Conservation (phyloP, 2,797 vertebrate species). For the Serranus cabrilla region DNA sequence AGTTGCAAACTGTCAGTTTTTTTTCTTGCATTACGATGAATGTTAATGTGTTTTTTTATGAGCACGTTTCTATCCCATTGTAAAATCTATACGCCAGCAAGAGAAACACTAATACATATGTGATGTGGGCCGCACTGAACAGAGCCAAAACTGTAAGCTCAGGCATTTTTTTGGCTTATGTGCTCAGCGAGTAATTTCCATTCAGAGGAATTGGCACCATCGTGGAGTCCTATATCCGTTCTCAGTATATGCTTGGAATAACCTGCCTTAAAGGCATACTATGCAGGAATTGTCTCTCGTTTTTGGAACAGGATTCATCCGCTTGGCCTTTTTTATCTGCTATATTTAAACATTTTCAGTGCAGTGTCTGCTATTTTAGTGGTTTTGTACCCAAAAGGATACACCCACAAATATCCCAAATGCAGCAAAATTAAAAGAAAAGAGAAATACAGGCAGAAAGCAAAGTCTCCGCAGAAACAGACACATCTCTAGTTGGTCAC, state of each 20-base stretch:
- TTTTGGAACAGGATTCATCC: too few relatives aligned
- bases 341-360: too few relatives aligned
- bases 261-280: not conserved
- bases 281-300: too few relatives aligned
- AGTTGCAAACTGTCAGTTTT: not conserved
- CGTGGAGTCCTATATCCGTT: not conserved
- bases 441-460: too few relatives aligned
- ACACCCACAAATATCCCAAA: too few relatives aligned
- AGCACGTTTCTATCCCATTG: not conserved
- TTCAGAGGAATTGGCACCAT: not conserved
- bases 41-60: not conserved
- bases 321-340: too few relatives aligned
- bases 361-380: too few relatives aligned
- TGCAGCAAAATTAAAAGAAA: too few relatives aligned
- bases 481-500: too few relatives aligned
- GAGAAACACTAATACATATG: not conserved
- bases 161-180: not conserved
- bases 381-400: too few relatives aligned
- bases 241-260: not conserved
- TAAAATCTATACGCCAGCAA: not conserved
- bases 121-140: not conserved
- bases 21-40: not conserved
- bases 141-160: not conserved
- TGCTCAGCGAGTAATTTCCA: too few relatives aligned
- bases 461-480: too few relatives aligned